These are phyloP conservation scores for Mechanitis mazaeus DNA, from an alignment of 2,888 invertebrate genomes.

Conservation along the genomic window DNA sequence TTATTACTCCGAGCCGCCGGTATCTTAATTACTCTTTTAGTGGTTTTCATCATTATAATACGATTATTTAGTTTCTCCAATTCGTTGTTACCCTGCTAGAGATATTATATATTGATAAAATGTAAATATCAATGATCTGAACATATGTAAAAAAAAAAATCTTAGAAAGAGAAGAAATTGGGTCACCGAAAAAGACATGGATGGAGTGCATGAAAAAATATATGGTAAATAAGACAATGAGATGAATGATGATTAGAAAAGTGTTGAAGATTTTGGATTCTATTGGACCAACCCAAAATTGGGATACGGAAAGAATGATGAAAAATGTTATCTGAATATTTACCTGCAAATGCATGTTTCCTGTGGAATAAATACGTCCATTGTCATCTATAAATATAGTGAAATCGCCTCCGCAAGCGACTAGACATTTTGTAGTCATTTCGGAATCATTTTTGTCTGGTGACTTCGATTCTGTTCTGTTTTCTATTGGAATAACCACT, in stretches of 20 bases:
- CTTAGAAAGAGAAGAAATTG: no score
- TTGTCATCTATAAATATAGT: conserved; percentile 81
- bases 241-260: no score
- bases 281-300: no score
- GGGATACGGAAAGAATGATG: no score
- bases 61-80: conserved; percentile 77
- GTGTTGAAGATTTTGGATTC: no score
- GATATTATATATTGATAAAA: not conserved
- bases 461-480: conserved; percentile 35
- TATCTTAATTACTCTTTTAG: conserved; percentile 83
- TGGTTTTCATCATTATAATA: conserved; percentile 82
- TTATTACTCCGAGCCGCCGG: conserved; percentile 66
- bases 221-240: no score
- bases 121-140: not conserved
- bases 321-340: no score
- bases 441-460: conserved; percentile 45
- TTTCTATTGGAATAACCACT: conserved; percentile 48
- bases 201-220: no score
- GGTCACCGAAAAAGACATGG: no score
- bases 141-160: conserved; percentile 13
- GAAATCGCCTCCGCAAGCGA: conserved; percentile 86
- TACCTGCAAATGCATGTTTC: conserved; percentile 77
- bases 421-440: conserved; percentile 49
- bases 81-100: conserved; percentile 65
- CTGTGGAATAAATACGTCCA: conserved; percentile 85